Evolutionary conservation across 2,888 invertebrate genomes (phyloP), one percentile per base, ranked within the genome.

Genomic region (Apodemia mormo): DNA sequence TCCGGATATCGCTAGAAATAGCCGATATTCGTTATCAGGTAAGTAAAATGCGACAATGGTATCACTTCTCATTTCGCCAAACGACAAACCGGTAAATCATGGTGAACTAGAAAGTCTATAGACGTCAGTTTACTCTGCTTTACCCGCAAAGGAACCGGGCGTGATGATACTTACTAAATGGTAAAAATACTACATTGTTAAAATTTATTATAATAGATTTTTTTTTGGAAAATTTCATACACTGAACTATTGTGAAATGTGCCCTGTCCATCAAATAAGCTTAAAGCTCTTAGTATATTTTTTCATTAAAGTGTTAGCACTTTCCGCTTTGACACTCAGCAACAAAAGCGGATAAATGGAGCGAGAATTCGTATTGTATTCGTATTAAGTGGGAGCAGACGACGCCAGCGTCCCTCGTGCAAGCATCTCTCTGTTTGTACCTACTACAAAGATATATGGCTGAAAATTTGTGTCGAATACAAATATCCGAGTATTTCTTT

Each of bases 351-450:
- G 70, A 58, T 4, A 66, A 65, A 43, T 61, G 52, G 54, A 12
- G 45, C 43, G 67, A 45, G 64, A 68, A 70, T 58, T 65, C 61
- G 70, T 65, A 70, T 70, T 70, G 67, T 67, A 43, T 70, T 58
- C 64, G 67, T 67, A 61, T 58, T 70, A 67, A 64, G 49, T 61
- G 52, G 45, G 68, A 40, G 67, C 30, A 68, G 58, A 68, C 45
- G 58, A 68, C 45, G 61, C 22, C 30, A 9, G 40, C 67, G 40
- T 58, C 58, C 56, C 30, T 58, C 49, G 49, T 49, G 49, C 49
- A 49, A 49, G 49, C 49, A 49, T 49, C 49, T 49, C 49, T 4
- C 49, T 61, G 68, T 68, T 43, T 58, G 61, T 45, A 30, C 52
- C 12, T 14, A 61, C 14, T 56, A 10, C 58, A 40, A 6, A 61